Percentiles rank a stretch among this genome's conserved stretches.
phyloP scores from a whole-genome alignment of 2,113 vertebrate species.

The Oryzias woworae region DNA sequence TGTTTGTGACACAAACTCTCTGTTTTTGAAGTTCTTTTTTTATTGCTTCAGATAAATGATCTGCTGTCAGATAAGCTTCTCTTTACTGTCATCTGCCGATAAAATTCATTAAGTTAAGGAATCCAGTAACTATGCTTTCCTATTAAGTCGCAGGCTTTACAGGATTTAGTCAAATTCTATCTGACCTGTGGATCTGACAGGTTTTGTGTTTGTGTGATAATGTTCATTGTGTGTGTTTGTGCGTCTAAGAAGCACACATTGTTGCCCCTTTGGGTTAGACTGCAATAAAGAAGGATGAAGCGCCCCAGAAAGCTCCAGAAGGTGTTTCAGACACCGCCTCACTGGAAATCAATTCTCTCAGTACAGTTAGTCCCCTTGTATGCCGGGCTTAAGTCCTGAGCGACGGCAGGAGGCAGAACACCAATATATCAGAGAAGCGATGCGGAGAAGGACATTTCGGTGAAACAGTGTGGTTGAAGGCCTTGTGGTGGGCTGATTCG shows the following conservation, averaged over 20 bases:
- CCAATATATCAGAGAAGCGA: not conserved
- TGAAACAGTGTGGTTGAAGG: slow-evolving; percentile 49
- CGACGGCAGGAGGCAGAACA: slow-evolving; percentile 51
- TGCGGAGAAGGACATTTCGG: slow-evolving; percentile 19
- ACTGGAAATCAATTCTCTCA: slow-evolving; percentile 72
- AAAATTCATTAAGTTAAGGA: slow-evolving; percentile 47
- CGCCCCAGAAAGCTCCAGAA: slow-evolving; percentile 58
- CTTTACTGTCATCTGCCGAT: slow-evolving; percentile 40
- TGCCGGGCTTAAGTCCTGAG: slow-evolving; percentile 67
- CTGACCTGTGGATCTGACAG: slow-evolving; percentile 19
- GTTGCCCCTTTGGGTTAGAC: slow-evolving; percentile 64
- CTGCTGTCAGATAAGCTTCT: slow-evolving; percentile 43
- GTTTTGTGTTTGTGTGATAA: slow-evolving; percentile 24
- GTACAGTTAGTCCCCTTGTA: slow-evolving; percentile 52
- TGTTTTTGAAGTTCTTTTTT: slow-evolving; percentile 8
- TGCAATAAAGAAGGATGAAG: slow-evolving; percentile 75
- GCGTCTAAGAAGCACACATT: slow-evolving; percentile 44
- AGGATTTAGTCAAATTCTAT: slow-evolving; percentile 30
- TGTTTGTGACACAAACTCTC: slow-evolving; percentile 3
- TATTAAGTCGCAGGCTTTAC: slow-evolving; percentile 46
- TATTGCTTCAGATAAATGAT: slow-evolving; percentile 53
- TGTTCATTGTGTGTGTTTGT: slow-evolving; percentile 28
- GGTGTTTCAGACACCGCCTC: slow-evolving; percentile 57
- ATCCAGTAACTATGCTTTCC: slow-evolving; percentile 48
- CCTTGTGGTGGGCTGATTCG: slow-evolving; percentile 37